These are phyloP conservation scores for Papilio helenus DNA, from an alignment of 1,140 invertebrate species.

Conservation along the genomic window DNA sequence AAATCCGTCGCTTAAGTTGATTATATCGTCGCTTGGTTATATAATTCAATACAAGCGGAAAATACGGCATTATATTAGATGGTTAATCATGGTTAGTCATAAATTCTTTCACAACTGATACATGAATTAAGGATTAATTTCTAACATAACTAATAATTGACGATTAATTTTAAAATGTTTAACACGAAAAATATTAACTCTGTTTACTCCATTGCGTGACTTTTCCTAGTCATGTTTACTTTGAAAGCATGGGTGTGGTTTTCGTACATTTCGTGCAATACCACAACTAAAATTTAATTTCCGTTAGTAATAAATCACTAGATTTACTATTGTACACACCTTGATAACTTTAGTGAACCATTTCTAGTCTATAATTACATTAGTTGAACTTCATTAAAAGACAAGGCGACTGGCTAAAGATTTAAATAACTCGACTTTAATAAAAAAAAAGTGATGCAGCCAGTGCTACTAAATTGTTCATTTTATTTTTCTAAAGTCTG, in stretches of 20 bases:
- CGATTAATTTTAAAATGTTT: not conserved
- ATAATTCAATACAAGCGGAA: conserved; percentile 2
- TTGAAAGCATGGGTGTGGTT: conserved; percentile 6
- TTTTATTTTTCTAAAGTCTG: not conserved
- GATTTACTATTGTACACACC: not conserved
- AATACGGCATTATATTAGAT: conserved; percentile 6
- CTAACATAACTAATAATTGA: not conserved
- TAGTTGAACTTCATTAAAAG: not conserved
- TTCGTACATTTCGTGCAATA: not conserved
- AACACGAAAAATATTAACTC: not conserved
- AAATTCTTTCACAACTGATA: not conserved
- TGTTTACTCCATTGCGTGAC: not conserved
- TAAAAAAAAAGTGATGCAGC: not conserved
- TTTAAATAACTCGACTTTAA: too few species aligned
- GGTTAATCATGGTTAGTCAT: too few species aligned
- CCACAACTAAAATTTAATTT: not conserved
- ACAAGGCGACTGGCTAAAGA: not conserved
- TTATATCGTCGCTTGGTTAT: not conserved
- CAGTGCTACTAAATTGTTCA: not conserved
- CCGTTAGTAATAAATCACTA: not conserved
- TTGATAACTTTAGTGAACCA: not conserved
- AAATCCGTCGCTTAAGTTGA: conserved; percentile 3
- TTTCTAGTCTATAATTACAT: not conserved
- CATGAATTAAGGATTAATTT: not conserved
- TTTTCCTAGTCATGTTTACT: not conserved